Conservation (phyloP, 2,888 invertebrate genomes). For the Rhabditoides inermis region DNA sequence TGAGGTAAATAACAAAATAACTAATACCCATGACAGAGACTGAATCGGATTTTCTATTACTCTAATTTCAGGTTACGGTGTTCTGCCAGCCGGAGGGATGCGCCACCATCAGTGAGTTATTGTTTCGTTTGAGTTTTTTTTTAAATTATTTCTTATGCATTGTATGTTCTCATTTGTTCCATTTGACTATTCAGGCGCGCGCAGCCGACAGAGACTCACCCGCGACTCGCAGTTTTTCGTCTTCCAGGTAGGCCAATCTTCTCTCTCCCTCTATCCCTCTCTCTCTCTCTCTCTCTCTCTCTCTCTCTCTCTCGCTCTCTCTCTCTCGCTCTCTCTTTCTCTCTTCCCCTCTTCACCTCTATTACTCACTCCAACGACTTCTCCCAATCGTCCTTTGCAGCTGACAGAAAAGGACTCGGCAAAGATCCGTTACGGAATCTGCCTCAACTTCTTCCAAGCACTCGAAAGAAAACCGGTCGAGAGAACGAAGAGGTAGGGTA, state of each 20-base stretch:
- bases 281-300: neutral
- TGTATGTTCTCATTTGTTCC: constrained; percentile 1
- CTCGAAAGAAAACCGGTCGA: constrained; percentile 16
- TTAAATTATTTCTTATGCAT: neutral
- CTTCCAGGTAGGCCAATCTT: too few relatives aligned
- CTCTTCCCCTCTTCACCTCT: too few relatives aligned
- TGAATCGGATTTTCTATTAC: too few relatives aligned
- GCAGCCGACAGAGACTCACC: constrained; percentile 63
- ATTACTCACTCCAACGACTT: constrained; percentile 20
- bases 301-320: too few relatives aligned
- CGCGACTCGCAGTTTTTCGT: constrained; percentile 91
- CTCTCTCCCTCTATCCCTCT: too few relatives aligned
- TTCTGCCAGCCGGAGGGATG: constrained; percentile 99
- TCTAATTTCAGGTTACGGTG: too few relatives aligned
- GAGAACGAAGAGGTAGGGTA: constrained; percentile 1
- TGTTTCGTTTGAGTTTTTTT: neutral
- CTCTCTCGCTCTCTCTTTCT: too few relatives aligned
- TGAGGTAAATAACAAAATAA: too few relatives aligned
- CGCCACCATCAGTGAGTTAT: constrained; percentile 64
- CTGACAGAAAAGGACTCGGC: constrained; percentile 97
- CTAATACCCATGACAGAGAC: too few relatives aligned
- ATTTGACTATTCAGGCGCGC: constrained; percentile 9
- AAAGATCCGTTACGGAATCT: constrained; percentile 84
- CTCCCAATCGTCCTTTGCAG: too few relatives aligned
- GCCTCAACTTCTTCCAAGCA: constrained; percentile 73